A percentile compares a stretch with the other conserved stretches of the same genome.
Evolutionary conservation across 2,888 invertebrate species (phyloP).

Genomic region (Unio pictorum): DNA sequence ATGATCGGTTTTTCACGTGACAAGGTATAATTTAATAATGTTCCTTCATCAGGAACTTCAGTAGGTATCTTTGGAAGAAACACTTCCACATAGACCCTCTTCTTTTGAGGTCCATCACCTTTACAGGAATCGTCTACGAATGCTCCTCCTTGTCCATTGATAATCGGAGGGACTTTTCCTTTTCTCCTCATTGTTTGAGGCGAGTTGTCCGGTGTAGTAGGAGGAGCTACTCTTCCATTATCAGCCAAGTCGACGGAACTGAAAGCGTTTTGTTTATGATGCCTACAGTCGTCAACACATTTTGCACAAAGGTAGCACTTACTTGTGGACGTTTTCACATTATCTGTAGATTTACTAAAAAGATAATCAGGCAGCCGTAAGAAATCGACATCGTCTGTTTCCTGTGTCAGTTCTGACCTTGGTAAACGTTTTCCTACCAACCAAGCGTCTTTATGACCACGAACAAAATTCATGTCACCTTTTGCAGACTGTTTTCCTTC

Average conservation of each 20-base stretch:
- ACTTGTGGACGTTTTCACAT: not conserved
- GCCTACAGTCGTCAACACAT: conserved; percentile 19
- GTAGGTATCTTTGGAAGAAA: conserved; percentile 43
- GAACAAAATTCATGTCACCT: conserved; percentile 31
- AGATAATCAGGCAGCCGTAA: conserved; percentile 37
- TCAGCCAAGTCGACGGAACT: conserved; percentile 1
- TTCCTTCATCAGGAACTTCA: conserved; percentile 10
- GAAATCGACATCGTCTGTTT: conserved; percentile 23
- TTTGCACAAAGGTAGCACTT: conserved; percentile 24
- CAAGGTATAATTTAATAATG: not conserved
- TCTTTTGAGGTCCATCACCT: conserved; percentile 27
- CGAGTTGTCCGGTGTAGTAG: conserved; percentile 19
- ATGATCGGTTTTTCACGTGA: too few species aligned
- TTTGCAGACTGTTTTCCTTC: conserved; percentile 19
- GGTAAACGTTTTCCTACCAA: conserved; percentile 40
- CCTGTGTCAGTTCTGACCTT: conserved; percentile 11
- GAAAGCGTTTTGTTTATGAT: not conserved
- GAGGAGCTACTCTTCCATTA: conserved; percentile 27
- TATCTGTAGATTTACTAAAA: conserved; percentile 24
- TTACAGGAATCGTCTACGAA: conserved; percentile 30
- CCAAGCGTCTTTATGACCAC: conserved; percentile 60
- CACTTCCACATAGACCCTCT: conserved; percentile 48
- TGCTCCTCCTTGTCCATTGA: conserved; percentile 18
- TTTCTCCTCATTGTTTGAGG: conserved; percentile 8
- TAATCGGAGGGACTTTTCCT: conserved; percentile 7